Percentiles rank a stretch among this genome's conserved stretches.
Conservation (phyloP, 2,888 invertebrate species). For the Fissipunctia ypsillon region DNA sequence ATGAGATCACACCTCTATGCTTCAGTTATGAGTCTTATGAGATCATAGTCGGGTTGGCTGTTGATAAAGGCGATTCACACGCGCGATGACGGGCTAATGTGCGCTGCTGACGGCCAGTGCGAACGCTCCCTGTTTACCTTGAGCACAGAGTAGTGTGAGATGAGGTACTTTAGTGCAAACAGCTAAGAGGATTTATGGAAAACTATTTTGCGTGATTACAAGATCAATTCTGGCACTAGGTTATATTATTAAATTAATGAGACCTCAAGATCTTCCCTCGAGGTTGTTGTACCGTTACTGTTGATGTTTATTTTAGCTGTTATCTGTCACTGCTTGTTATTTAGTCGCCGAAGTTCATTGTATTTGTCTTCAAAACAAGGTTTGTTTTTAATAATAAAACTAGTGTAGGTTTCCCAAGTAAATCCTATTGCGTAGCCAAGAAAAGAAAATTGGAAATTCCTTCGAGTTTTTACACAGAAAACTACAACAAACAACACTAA, state of each 20-base stretch:
- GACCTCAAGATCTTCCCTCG: background rate
- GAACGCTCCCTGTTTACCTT: conserved; percentile 73
- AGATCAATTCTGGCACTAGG: background rate
- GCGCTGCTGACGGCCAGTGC: conserved; percentile 71
- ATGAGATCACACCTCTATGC: conserved; percentile 64
- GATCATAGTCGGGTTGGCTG: conserved; percentile 58
- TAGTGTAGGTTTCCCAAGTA: conserved; percentile 8
- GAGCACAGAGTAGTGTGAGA: conserved; percentile 60
- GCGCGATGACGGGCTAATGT: conserved; percentile 78
- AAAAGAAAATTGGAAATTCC: conserved; percentile 20
- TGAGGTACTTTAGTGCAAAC: background rate
- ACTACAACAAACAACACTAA: conserved; percentile 40
- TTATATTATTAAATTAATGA: no score
- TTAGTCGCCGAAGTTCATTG: background rate
- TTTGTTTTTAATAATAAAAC: conserved; percentile 15
- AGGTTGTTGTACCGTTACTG: background rate
- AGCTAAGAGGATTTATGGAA: background rate
- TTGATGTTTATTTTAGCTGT: conserved; percentile 7
- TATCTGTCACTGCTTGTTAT: background rate
- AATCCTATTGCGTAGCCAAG: background rate
- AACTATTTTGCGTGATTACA: background rate
- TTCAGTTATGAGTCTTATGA: conserved; percentile 62
- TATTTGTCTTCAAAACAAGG: background rate
- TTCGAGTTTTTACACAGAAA: conserved; percentile 23
- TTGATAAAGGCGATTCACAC: conserved; percentile 61